Base-by-base conservation (phyloP, 2,888 invertebrate genomes). In the Diaperis boleti region DNA sequence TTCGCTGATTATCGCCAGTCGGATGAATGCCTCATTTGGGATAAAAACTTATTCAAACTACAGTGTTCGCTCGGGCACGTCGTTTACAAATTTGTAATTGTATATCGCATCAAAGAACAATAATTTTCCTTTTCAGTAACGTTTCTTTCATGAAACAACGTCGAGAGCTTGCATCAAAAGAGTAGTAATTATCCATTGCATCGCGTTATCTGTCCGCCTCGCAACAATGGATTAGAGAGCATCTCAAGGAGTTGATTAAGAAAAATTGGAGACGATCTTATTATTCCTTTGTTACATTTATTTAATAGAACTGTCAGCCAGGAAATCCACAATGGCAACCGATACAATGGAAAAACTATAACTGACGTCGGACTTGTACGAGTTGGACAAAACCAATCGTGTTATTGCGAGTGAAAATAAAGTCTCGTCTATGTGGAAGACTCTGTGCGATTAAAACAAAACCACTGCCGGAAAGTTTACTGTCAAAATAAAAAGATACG, bases 381-480 rank as follows among this genome's bases (percentile, higher is more conserved):
- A 55, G n/a, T 18, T 11, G 45, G 41, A 57, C 56, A 57, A 45
- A 57, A 57, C 56, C 56, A 57, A 57, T 57, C 56, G 31, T 57
- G 44, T 11, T 55, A 55, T 42, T 42, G 55, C 35, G 45, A 44
- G 18, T 45, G 45, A 41, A 57, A 57, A 57, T 57, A 57, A 57
- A 57, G 45, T 57, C 45, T 57, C 56, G 45, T 57, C 55, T 33
- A 56, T 44, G 29, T 55, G 42, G 33, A 55, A 55, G 55, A 42
- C 55, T 33, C 22, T 18, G 37, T 57, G 56, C 45, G 45, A 57
- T 22, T 45, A 37, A 57, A 57, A 57, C 56, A 57, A 57, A 45
- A 57, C 56, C 56, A 22, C 11, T 31, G 33, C 11, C 18, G 35
- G 15, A 22, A 57, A 57, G 45, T 57, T 45, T 45, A 45, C 45